phyloP scores from a whole-genome alignment of 2,113 vertebrate species.

The Agapornis roseicollis region DNA sequence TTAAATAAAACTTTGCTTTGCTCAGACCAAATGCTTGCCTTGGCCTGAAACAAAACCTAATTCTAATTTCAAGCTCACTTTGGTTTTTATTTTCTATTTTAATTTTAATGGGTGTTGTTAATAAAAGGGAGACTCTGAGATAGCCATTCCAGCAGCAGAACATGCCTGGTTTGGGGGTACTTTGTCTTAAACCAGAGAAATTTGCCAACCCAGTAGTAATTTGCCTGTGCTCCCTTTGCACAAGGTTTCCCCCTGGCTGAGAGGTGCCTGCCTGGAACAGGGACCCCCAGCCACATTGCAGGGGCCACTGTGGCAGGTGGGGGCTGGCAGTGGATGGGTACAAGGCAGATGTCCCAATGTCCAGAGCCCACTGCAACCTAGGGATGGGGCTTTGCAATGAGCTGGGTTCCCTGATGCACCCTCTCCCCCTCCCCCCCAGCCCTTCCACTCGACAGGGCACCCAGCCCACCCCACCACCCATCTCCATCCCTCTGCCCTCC shows the following conservation, averaged over 20 bases:
- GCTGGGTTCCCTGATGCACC: not conserved
- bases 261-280: not conserved
- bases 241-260: not conserved
- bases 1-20: not conserved
- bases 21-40: not conserved
- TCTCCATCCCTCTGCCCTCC: not conserved
- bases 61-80: not conserved
- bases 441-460: not conserved
- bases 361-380: accelerated
- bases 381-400: accelerated
- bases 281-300: not conserved
- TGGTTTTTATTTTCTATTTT: not conserved
- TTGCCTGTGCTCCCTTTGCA: not conserved
- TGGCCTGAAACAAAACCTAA: not conserved
- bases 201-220: not conserved
- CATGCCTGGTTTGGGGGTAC: conserved; percentile 1
- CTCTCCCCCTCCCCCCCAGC: too few relatives aligned
- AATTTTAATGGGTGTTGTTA: conserved; percentile 8
- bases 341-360: accelerated
- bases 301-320: not conserved
- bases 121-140: not conserved
- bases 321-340: not conserved
- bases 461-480: not conserved
- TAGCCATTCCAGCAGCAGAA: not conserved
- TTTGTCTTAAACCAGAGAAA: not conserved